phyloP scores from a whole-genome alignment of 1,140 invertebrate genomes.

The Araneus ventricosus region DNA sequence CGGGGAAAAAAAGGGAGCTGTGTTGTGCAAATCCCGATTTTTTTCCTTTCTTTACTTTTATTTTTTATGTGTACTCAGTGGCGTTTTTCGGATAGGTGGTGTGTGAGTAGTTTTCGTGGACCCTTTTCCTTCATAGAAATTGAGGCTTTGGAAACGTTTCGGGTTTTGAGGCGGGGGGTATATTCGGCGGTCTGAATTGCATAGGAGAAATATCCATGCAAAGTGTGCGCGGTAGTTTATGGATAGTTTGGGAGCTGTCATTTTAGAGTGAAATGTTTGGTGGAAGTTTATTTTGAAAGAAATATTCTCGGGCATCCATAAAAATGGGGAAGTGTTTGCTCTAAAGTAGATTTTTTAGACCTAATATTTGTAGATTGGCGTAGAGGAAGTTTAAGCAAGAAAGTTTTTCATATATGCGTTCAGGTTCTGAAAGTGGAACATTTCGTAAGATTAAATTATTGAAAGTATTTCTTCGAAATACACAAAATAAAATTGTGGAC shows the following conservation, averaged over 20 bases:
- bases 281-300: background rate
- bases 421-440: too few species aligned
- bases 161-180: background rate
- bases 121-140: slow-evolving; percentile 33
- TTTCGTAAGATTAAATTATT: too few species aligned
- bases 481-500: too few species aligned
- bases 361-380: background rate
- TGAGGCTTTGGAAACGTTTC: slow-evolving; percentile 49
- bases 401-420: background rate
- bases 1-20: slow-evolving; percentile 29
- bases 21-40: slow-evolving; percentile 65
- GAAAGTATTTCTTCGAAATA: too few species aligned
- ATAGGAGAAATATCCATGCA: background rate
- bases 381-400: background rate
- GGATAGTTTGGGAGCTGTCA: background rate
- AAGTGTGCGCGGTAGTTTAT: background rate
- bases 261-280: background rate
- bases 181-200: background rate
- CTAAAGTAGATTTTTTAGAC: background rate
- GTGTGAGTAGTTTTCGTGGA: background rate
- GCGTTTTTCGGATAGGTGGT: background rate
- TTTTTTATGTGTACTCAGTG: slow-evolving; percentile 22
- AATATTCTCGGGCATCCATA: background rate
- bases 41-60: background rate
- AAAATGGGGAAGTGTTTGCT: background rate